These are phyloP conservation scores for Melanotaenia trifasciata DNA, from an alignment of 2,797 vertebrate genomes.

Conservation along the genomic window DNA sequence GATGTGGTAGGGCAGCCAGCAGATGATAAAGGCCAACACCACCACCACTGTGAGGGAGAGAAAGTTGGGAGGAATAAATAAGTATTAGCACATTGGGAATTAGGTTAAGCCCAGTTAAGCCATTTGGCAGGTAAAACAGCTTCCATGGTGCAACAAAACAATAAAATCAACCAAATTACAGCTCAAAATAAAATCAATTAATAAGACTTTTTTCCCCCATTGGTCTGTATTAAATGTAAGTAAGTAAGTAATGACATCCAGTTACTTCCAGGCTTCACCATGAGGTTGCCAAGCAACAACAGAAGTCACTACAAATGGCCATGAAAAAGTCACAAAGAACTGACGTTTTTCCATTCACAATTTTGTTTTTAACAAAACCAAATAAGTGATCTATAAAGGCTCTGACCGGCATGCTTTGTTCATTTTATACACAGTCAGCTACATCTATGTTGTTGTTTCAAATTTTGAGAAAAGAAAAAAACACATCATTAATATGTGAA, in stretches of 20 bases:
- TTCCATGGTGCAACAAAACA: background rate
- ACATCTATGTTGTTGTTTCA: background rate
- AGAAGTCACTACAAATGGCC: background rate
- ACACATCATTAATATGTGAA: background rate
- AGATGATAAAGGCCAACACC: constrained; percentile 89
- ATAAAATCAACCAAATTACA: background rate
- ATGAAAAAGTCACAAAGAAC: background rate
- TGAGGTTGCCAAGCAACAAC: background rate
- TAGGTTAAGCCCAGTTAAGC: no score
- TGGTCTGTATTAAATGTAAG: background rate
- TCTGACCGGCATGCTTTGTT: background rate
- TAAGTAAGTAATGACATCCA: background rate
- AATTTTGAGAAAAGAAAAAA: background rate
- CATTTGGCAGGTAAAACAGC: background rate
- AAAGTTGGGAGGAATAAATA: background rate
- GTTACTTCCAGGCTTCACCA: background rate
- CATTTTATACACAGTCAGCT: background rate
- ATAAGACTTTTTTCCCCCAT: background rate
- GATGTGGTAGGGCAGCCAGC: constrained; percentile 92
- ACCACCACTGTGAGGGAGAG: constrained; percentile 81
- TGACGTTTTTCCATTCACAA: background rate
- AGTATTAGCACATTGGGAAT: background rate
- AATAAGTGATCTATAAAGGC: background rate
- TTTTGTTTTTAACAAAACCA: background rate
- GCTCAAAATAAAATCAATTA: background rate